Evolutionary conservation across 2,888 invertebrate species (phyloP).

Genomic region (Eulithis prunata): DNA sequence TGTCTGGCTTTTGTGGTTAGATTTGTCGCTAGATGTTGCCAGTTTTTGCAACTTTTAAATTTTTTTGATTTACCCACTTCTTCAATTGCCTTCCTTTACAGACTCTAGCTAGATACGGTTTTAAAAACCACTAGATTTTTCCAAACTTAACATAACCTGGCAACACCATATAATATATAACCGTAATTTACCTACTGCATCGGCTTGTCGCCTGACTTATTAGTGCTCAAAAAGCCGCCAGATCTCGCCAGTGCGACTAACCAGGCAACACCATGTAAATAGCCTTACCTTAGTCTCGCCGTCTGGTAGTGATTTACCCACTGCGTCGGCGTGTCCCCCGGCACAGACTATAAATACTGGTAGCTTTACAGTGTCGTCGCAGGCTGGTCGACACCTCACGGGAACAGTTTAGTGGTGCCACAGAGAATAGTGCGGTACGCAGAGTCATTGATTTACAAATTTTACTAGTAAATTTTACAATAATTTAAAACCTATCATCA

Average conservation of each 20-base stretch:
- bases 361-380: constrained; percentile 57
- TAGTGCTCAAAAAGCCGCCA: background rate
- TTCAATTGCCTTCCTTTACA: too few species aligned
- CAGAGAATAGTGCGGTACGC: constrained; percentile 9
- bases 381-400: constrained; percentile 24
- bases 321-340: constrained; percentile 39
- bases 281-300: background rate
- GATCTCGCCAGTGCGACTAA: constrained; percentile 4
- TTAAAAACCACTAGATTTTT: too few species aligned
- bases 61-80: background rate
- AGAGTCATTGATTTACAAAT: background rate
- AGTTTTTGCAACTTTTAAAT: constrained; percentile 6
- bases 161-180: too few species aligned
- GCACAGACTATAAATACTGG: constrained; percentile 63
- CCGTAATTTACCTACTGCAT: too few species aligned
- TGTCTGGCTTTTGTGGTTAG: constrained; percentile 17
- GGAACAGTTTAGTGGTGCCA: constrained; percentile 24
- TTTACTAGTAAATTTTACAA: too few species aligned
- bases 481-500: too few species aligned
- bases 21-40: constrained; percentile 20
- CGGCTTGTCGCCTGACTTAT: background rate
- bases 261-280: constrained; percentile 24
- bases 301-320: constrained; percentile 38
- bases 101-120: too few species aligned
- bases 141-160: too few species aligned